These are phyloP conservation scores for Aepyceros melampus DNA, from an alignment of 2,113 vertebrate species.

Conservation along the genomic window DNA sequence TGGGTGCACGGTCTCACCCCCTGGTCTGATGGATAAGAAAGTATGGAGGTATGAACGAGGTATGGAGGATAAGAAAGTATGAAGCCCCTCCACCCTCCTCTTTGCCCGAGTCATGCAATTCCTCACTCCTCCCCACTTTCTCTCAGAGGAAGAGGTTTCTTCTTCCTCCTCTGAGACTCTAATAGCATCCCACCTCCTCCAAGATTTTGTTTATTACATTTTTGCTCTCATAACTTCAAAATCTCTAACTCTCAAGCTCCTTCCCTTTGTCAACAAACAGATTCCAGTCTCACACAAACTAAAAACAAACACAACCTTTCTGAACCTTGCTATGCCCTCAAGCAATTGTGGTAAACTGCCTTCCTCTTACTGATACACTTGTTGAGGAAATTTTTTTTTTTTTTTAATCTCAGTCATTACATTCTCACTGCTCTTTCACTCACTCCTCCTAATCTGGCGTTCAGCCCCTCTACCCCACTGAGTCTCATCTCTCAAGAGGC, in stretches of 20 bases:
- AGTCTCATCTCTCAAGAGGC: neutral
- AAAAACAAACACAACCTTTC: neutral
- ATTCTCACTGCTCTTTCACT: neutral
- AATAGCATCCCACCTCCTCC: neutral
- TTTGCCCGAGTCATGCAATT: neutral
- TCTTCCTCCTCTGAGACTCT: neutral
- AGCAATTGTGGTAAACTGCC: neutral
- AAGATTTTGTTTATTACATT: neutral
- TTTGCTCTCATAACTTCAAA: neutral
- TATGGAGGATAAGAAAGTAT: neutral
- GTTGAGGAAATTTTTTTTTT: neutral
- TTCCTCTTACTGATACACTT: neutral
- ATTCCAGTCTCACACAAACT: neutral
- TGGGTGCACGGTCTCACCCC: neutral
- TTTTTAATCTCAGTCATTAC: neutral
- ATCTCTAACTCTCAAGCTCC: neutral
- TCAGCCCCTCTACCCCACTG: neutral
- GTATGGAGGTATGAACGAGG: neutral
- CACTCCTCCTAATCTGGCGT: neutral
- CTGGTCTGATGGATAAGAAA: neutral
- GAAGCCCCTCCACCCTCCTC: neutral
- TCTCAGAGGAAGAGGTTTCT: neutral
- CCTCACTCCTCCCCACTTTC: neutral
- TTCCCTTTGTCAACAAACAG: slow-evolving; percentile 41
- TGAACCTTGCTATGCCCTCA: neutral